Evolutionary conservation across 2,113 vertebrate species (phyloP).

Genomic region (Eolophus roseicapilla): DNA sequence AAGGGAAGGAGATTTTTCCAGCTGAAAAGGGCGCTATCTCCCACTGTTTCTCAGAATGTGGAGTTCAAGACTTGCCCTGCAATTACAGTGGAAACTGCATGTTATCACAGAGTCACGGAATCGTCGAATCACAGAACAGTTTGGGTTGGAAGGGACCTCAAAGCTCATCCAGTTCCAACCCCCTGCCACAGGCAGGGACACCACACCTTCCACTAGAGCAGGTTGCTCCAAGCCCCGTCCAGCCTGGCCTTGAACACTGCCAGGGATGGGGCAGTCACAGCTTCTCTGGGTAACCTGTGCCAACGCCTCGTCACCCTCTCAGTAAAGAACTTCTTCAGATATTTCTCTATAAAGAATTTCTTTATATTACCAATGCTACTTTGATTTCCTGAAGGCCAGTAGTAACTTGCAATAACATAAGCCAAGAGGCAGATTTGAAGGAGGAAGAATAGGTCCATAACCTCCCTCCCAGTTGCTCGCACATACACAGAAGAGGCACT

Average conservation of each 20-base stretch:
- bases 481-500: accelerated
- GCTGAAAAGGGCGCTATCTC: not conserved
- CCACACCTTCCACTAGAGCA: not conserved
- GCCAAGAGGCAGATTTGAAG: not conserved
- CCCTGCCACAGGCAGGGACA: not conserved
- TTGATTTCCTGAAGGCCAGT: not conserved
- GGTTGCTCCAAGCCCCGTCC: not conserved
- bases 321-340: not conserved
- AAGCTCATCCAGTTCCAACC: not conserved
- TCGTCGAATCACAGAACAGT: not conserved
- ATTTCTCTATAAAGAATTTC: not conserved
- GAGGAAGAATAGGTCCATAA: accelerated
- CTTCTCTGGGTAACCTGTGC: not conserved
- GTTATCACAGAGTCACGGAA: not conserved
- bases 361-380: not conserved
- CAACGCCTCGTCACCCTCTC: not conserved
- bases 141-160: not conserved
- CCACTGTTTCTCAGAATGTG: not conserved
- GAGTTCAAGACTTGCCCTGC: not conserved
- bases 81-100: not conserved
- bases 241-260: not conserved
- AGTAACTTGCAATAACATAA: not conserved
- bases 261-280: not conserved
- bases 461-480: accelerated
- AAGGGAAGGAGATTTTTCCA: not conserved